Percentiles rank a stretch among this genome's conserved stretches.
These are phyloP conservation scores for Enteromius anoplus DNA, from an alignment of 2,797 vertebrate species.

Conservation along the genomic window DNA sequence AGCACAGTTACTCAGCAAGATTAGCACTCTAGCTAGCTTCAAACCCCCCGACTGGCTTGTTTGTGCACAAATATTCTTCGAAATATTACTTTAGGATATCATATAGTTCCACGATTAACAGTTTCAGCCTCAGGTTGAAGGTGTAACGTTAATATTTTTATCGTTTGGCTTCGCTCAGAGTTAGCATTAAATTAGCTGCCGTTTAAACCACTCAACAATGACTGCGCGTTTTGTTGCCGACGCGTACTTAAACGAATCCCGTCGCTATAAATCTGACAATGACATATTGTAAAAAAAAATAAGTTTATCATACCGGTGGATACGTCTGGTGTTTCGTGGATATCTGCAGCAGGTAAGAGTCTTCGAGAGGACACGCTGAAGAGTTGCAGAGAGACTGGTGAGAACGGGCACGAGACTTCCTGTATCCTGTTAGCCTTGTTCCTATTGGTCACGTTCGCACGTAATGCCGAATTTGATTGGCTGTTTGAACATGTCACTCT, in stretches of 20 bases:
- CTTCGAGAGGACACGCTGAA: not conserved
- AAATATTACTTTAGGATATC: not conserved
- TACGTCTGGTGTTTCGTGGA: not conserved
- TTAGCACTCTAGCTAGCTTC: slow-evolving; percentile 1
- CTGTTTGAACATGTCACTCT: slow-evolving; percentile 15
- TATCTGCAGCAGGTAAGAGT: not conserved
- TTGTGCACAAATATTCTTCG: too few species aligned
- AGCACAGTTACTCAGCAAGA: slow-evolving; percentile 46
- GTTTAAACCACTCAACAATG: not conserved
- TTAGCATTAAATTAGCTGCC: slow-evolving; percentile 28
- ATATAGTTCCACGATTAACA: not conserved
- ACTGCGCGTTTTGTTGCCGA: slow-evolving; percentile 13
- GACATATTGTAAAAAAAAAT: not conserved
- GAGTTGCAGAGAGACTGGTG: not conserved
- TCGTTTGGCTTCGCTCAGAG: not conserved
- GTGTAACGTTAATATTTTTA: not conserved
- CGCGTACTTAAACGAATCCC: not conserved
- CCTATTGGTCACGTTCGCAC: slow-evolving; percentile 19
- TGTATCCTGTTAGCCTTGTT: not conserved
- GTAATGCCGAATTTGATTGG: slow-evolving; percentile 19
- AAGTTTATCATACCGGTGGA: not conserved
- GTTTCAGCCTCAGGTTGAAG: not conserved
- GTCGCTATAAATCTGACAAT: not conserved
- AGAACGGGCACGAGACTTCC: not conserved
- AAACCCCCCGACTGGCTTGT: not conserved